phyloP scores from a whole-genome alignment of 2,113 vertebrate species.

The Polypterus senegalus region DNA sequence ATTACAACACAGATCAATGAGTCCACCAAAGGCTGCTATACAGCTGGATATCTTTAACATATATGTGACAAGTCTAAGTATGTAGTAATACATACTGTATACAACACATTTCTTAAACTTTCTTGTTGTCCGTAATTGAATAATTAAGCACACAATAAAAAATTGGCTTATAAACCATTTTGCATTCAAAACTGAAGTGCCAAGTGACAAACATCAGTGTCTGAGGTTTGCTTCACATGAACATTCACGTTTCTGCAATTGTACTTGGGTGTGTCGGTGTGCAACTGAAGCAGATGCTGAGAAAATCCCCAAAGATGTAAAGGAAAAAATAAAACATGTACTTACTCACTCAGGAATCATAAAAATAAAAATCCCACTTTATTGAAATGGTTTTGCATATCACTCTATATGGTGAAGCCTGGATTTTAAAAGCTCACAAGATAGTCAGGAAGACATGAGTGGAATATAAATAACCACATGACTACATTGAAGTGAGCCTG shows the following conservation, averaged over 20 bases:
- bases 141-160: constrained; percentile 37
- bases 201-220: too few species aligned
- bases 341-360: too few species aligned
- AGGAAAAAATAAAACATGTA: too few species aligned
- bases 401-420: constrained; percentile 4
- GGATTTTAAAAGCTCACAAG: constrained; percentile 11
- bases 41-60: constrained; percentile 20
- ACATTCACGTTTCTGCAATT: too few species aligned
- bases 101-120: constrained; percentile 24
- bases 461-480: constrained; percentile 12
- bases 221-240: too few species aligned
- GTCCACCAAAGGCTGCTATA: constrained; percentile 20
- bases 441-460: constrained; percentile 4
- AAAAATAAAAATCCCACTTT: constrained; percentile 3
- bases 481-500: constrained; percentile 11
- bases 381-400: background rate
- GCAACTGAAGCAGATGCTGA: too few species aligned
- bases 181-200: too few species aligned
- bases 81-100: constrained; percentile 36
- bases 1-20: constrained; percentile 39
- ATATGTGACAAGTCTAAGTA: constrained; percentile 24
- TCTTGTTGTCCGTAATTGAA: constrained; percentile 37
- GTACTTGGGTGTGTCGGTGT: too few species aligned
- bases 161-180: too few species aligned
- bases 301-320: too few species aligned